phyloP scores from a whole-genome alignment of 1,140 invertebrate species.

The Brachystomella parvula region DNA sequence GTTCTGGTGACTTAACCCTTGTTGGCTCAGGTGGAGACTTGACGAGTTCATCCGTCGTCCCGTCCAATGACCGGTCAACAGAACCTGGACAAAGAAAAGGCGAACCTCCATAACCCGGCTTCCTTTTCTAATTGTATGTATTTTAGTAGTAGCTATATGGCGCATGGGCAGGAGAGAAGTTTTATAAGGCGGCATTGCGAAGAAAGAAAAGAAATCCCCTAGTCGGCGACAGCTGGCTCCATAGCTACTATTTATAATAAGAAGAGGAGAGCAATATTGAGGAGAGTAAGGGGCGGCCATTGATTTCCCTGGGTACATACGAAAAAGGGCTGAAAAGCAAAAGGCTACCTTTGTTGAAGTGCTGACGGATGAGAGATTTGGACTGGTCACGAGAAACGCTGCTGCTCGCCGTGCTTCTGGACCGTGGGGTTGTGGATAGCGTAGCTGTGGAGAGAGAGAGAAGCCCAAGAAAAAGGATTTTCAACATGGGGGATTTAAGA shows the following conservation, averaged over 20 bases:
- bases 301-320: background rate
- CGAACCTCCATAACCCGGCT: constrained; percentile 38
- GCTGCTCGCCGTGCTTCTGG: background rate
- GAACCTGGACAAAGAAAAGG: constrained; percentile 27
- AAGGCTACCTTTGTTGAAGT: constrained; percentile 9
- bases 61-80: constrained; percentile 34
- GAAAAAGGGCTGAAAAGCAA: background rate
- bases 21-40: constrained; percentile 85
- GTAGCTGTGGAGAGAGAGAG: constrained; percentile 1
- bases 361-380: background rate
- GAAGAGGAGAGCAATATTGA: background rate
- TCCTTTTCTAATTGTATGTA: background rate
- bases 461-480: background rate
- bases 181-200: background rate
- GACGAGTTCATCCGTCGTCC: constrained; percentile 56
- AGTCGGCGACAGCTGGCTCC: background rate
- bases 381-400: background rate
- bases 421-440: background rate
- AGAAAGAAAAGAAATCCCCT: background rate
- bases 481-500: too few relatives aligned
- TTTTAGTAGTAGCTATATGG: background rate
- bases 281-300: background rate
- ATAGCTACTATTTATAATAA: too few relatives aligned
- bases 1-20: constrained; percentile 79
- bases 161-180: background rate